Conservation (phyloP, 2,113 vertebrate genomes). For the Struthidea cinerea region DNA sequence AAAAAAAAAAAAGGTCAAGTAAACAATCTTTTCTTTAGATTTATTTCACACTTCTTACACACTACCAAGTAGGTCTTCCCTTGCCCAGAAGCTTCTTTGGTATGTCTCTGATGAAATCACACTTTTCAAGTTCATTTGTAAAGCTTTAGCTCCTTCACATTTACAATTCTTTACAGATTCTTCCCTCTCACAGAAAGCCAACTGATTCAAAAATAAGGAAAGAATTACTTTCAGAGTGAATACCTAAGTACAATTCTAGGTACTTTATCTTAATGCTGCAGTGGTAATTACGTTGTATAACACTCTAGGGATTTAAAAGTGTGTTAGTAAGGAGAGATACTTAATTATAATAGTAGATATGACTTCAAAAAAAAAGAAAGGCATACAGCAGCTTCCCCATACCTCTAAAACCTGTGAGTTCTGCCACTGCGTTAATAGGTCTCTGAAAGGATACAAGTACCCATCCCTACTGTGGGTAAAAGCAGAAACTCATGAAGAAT, state of each 20-base stretch:
- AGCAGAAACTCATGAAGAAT: background rate
- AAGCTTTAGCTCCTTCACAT: background rate
- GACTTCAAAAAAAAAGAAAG: background rate
- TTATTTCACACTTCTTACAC: background rate
- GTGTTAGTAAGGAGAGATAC: background rate
- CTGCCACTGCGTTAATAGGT: background rate
- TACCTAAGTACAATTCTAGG: background rate
- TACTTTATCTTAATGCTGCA: background rate
- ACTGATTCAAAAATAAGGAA: background rate
- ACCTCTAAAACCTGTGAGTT: background rate
- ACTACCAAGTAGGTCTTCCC: background rate
- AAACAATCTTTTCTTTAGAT: background rate
- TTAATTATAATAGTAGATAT: background rate
- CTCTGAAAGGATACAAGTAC: background rate
- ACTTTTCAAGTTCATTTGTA: background rate
- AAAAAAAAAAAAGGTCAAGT: background rate
- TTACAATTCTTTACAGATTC: background rate
- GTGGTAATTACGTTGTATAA: background rate
- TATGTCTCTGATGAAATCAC: background rate
- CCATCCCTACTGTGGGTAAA: background rate
- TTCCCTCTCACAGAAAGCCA: background rate
- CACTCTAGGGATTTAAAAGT: background rate
- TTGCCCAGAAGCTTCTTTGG: background rate
- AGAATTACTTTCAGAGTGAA: background rate
- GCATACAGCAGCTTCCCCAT: background rate